Percentiles rank a stretch among this genome's conserved stretches.
phyloP scores from a whole-genome alignment of 2,888 invertebrate species.

The Villa cingulata region DNA sequence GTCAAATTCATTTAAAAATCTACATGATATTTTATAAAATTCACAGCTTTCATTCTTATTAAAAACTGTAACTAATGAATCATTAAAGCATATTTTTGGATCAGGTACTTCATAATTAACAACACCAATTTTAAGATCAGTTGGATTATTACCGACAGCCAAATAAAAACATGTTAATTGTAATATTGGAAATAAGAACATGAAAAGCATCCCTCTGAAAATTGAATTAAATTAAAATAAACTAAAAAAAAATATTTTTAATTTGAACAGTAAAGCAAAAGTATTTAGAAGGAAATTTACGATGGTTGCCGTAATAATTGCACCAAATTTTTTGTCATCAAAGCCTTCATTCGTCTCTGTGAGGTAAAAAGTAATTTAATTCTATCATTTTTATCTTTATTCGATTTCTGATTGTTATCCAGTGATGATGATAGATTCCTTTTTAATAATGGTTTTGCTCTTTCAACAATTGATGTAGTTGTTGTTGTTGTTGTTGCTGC shows the following conservation, averaged over 20 bases:
- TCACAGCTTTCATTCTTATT: conserved; percentile 36
- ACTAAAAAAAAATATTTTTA: conserved; percentile 11
- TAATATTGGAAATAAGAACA: conserved; percentile 66
- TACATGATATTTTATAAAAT: conserved; percentile 45
- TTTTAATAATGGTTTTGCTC: neutral
- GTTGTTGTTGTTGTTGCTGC: neutral
- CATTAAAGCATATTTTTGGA: conserved; percentile 34
- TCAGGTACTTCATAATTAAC: conserved; percentile 60
- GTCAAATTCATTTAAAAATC: conserved; percentile 45
- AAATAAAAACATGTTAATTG: conserved; percentile 68
- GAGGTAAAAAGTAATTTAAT: conserved; percentile 29
- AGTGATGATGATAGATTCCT: neutral
- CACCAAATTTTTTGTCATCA: conserved; percentile 55
- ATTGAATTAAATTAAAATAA: neutral
- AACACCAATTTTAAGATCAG: conserved; percentile 56
- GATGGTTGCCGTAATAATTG: conserved; percentile 58
- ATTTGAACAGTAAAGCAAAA: conserved; percentile 1
- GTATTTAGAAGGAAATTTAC: conserved; percentile 33
- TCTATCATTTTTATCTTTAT: conserved; percentile 13
- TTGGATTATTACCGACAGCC: conserved; percentile 65
- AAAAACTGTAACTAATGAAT: conserved; percentile 33
- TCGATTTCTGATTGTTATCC: conserved; percentile 14
- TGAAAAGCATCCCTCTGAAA: conserved; percentile 67
- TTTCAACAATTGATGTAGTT: neutral
- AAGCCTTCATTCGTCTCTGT: conserved; percentile 43